Conservation (phyloP, 1,140 invertebrate genomes). For the Neodiprion virginianus region DNA sequence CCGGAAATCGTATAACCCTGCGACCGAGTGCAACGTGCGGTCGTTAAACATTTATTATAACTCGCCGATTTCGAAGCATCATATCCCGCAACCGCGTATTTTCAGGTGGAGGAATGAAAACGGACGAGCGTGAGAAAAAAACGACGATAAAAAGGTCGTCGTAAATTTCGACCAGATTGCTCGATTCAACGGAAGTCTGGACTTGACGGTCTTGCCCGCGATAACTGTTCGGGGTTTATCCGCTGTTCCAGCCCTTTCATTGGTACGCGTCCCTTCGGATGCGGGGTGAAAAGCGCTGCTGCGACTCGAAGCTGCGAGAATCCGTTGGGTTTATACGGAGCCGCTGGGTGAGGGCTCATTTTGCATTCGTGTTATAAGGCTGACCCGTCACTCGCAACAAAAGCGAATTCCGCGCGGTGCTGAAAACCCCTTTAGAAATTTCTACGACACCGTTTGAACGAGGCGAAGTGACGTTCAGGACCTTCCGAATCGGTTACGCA, state of each 20-base stretch:
- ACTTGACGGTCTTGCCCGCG: not conserved
- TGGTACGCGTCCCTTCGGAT: not conserved
- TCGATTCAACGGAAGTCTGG: not conserved
- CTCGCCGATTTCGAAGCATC: too few relatives aligned
- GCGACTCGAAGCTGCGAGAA: not conserved
- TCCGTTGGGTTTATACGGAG: not conserved
- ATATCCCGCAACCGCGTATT: too few relatives aligned
- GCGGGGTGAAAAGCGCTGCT: not conserved
- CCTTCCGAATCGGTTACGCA: too few relatives aligned
- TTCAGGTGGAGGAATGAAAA: too few relatives aligned
- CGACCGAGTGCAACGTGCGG: too few relatives aligned
- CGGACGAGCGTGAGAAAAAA: too few relatives aligned
- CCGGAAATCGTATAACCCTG: too few relatives aligned
- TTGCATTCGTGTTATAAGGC: not conserved
- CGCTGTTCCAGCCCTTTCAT: not conserved
- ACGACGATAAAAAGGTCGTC: not conserved
- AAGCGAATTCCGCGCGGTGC: not conserved
- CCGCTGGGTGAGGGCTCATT: not conserved
- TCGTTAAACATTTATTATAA: too few relatives aligned
- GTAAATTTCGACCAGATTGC: not conserved
- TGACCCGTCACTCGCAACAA: not conserved
- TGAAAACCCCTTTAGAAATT: too few relatives aligned
- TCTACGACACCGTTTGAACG: too few relatives aligned
- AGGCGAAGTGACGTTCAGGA: too few relatives aligned
- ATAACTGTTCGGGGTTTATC: not conserved